Percentiles rank a stretch among this genome's conserved stretches.
Conservation (phyloP, 2,797 vertebrate species). For the Balearica regulorum region DNA sequence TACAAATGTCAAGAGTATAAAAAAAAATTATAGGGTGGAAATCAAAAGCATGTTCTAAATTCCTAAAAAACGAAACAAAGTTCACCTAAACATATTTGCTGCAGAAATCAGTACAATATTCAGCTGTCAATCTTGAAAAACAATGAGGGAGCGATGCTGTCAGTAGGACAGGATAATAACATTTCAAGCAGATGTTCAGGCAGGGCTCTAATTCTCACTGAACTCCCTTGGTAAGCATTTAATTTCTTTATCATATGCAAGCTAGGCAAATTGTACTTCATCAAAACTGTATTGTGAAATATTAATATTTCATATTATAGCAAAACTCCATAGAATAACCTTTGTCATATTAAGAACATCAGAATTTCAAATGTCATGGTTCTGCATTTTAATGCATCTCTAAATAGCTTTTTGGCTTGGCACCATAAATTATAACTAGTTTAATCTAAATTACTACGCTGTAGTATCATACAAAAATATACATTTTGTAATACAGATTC, state of each 20-base stretch:
- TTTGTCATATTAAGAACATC: conserved; percentile 76
- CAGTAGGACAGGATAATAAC: conserved; percentile 79
- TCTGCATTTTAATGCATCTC: conserved; percentile 75
- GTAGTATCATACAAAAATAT: conserved; percentile 53
- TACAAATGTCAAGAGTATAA: conserved; percentile 88
- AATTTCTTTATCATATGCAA: conserved; percentile 84
- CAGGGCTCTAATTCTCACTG: conserved; percentile 76
- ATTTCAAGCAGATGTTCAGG: conserved; percentile 83
- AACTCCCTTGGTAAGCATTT: conserved; percentile 82
- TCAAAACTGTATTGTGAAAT: conserved; percentile 80
- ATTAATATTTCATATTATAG: conserved; percentile 83
- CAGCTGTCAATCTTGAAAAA: conserved; percentile 81
- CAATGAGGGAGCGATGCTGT: conserved; percentile 72
- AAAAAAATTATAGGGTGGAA: conserved; percentile 59
- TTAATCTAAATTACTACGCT: conserved; percentile 58
- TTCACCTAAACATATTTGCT: conserved; percentile 77
- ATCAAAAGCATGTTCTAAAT: conserved; percentile 72
- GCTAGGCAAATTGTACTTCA: conserved; percentile 79
- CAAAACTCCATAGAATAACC: conserved; percentile 79
- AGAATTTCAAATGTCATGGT: conserved; percentile 79
- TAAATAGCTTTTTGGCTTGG: conserved; percentile 69
- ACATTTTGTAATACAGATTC: conserved; percentile 44
- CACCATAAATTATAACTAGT: conserved; percentile 66
- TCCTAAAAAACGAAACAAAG: conserved; percentile 69
- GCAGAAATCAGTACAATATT: conserved; percentile 78